phyloP scores from a whole-genome alignment of 1,140 invertebrate species.

The Magallana ariakensis region DNA sequence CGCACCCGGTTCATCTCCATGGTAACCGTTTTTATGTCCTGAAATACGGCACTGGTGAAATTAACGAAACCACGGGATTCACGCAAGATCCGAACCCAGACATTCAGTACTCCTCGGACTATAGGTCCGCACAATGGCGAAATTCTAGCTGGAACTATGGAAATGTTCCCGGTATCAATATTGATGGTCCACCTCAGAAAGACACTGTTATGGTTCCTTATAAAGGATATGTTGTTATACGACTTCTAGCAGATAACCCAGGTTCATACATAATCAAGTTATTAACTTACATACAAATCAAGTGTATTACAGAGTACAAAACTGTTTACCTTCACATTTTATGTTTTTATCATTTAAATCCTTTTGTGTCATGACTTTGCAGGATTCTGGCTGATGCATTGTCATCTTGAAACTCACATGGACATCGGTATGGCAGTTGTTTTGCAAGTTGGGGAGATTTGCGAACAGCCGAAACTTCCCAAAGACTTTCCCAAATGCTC shows the following conservation, averaged over 20 bases:
- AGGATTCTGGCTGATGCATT: constrained; percentile 40
- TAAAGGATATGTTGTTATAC: neutral
- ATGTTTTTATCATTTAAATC: too few species aligned
- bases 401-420: constrained; percentile 29
- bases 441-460: constrained; percentile 1
- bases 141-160: constrained; percentile 39
- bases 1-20: constrained; percentile 43
- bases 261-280: neutral
- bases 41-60: neutral
- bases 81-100: constrained; percentile 17
- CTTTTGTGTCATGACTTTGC: too few species aligned
- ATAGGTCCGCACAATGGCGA: constrained; percentile 18
- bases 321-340: too few species aligned
- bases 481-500: constrained; percentile 18
- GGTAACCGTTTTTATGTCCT: constrained; percentile 42
- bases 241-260: neutral
- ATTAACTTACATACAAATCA: too few species aligned
- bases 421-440: constrained; percentile 19
- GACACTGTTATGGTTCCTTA: constrained; percentile 46
- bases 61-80: neutral
- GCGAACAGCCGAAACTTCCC: neutral
- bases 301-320: too few species aligned
- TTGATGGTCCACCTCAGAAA: constrained; percentile 38
- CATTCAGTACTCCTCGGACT: neutral
- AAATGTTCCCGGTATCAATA: constrained; percentile 40